phyloP scores from a whole-genome alignment of 2,888 invertebrate genomes.

The Troilus luridus region DNA sequence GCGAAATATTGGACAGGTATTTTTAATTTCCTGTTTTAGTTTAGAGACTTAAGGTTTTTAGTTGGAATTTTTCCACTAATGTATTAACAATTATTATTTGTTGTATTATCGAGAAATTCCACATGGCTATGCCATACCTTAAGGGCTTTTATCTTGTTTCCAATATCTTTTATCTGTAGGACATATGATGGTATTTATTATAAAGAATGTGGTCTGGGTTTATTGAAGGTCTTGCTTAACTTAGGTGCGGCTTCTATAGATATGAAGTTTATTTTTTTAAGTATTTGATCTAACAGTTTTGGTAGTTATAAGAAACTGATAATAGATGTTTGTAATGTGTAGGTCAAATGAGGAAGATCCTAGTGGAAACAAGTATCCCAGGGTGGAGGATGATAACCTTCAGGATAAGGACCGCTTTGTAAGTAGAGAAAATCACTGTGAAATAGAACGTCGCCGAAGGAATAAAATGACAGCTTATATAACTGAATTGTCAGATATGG shows the following conservation, averaged over 20 bases:
- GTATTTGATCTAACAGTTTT: not conserved
- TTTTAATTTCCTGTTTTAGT: too few species aligned
- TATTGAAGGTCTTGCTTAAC: not conserved
- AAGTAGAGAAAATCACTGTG: conserved; percentile 94
- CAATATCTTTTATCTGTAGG: too few species aligned
- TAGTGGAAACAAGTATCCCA: conserved; percentile 85
- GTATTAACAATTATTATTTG: too few species aligned
- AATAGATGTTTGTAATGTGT: not conserved
- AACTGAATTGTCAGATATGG: conserved; percentile 99
- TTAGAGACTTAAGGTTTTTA: too few species aligned
- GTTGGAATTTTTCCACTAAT: too few species aligned
- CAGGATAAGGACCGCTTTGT: conserved; percentile 87
- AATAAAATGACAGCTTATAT: conserved; percentile 99
- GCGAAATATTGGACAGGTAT: too few species aligned
- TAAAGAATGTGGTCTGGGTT: not conserved
- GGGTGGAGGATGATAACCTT: conserved; percentile 94
- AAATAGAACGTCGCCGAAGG: conserved; percentile 96
- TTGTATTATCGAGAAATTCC: too few species aligned
- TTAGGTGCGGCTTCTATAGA: not conserved
- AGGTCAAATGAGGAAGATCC: conserved; percentile 91
- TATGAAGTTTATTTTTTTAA: not conserved
- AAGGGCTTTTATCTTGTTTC: too few species aligned
- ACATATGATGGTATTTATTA: too few species aligned
- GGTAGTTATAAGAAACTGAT: not conserved
- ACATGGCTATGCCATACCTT: too few species aligned